These are phyloP conservation scores for Megaceryle maxima DNA, from an alignment of 2,113 vertebrate species.

Conservation along the genomic window DNA sequence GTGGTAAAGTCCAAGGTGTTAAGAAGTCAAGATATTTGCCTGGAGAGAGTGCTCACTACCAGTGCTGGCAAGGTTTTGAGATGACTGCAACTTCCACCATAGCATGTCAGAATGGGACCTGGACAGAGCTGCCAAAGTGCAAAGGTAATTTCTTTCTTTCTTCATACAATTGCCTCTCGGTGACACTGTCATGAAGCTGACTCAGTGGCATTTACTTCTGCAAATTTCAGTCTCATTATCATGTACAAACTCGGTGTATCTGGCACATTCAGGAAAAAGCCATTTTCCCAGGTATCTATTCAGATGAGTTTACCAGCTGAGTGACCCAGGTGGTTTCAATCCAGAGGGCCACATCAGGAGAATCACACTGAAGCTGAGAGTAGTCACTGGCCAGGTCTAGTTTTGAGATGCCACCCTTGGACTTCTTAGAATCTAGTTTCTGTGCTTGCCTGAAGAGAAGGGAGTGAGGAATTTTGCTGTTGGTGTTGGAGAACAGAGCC, in stretches of 20 bases:
- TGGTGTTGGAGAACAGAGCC: neutral
- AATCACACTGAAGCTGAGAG: neutral
- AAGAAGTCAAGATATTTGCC: slow-evolving; percentile 26
- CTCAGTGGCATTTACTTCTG: neutral
- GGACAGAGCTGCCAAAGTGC: slow-evolving; percentile 7
- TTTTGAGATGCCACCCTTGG: neutral
- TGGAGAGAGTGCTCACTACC: neutral
- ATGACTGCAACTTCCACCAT: neutral
- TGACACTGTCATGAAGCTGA: neutral
- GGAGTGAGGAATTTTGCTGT: neutral
- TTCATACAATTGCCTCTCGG: neutral
- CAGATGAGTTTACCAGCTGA: neutral
- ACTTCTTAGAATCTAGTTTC: neutral
- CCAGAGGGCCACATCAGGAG: neutral
- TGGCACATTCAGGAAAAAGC: neutral
- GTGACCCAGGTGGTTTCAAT: neutral
- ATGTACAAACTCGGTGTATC: neutral
- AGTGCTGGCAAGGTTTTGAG: slow-evolving; percentile 16
- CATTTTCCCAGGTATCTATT: neutral
- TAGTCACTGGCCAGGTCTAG: neutral
- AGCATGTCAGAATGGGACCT: neutral
- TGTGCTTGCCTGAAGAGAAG: neutral
- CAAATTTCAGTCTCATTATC: neutral
- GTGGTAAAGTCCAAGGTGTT: neutral
- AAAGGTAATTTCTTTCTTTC: neutral